These are phyloP conservation scores for Falco peregrinus DNA, from an alignment of 2,797 vertebrate species.

Conservation along the genomic window DNA sequence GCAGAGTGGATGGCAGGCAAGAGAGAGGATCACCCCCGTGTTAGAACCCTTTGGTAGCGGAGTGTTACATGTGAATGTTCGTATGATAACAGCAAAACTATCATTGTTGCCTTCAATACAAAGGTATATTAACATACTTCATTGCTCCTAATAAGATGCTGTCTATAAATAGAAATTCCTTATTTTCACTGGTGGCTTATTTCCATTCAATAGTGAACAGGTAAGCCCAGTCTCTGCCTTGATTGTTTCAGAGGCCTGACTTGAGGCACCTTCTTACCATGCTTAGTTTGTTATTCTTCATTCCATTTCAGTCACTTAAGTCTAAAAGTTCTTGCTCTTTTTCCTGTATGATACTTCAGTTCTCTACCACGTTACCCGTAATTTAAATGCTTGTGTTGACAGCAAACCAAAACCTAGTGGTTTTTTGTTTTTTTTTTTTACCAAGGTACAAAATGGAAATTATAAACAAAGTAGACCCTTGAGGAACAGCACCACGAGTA, in stretches of 20 bases:
- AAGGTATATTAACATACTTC: not conserved
- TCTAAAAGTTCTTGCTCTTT: not conserved
- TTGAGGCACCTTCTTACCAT: not conserved
- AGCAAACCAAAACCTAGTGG: not conserved
- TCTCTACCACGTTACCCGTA: not conserved
- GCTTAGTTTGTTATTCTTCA: not conserved
- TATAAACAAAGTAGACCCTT: not conserved
- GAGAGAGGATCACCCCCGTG: not conserved
- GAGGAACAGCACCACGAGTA: not conserved
- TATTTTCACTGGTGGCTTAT: not conserved
- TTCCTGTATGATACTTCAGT: not conserved
- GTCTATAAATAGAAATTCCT: not conserved
- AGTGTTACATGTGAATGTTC: not conserved
- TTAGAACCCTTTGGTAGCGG: not conserved
- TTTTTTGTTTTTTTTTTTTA: not conserved
- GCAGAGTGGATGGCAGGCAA: not conserved
- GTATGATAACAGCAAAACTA: not conserved
- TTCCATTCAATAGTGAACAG: not conserved
- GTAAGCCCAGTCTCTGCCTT: not conserved
- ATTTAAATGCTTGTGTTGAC: not conserved
- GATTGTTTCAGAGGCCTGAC: not conserved
- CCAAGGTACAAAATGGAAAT: not conserved
- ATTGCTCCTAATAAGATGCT: not conserved
- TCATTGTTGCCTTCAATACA: not conserved
- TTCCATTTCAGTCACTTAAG: not conserved